Evolutionary conservation across 2,113 vertebrate genomes (phyloP).

Genomic region (Ptilonorhynchus violaceus): DNA sequence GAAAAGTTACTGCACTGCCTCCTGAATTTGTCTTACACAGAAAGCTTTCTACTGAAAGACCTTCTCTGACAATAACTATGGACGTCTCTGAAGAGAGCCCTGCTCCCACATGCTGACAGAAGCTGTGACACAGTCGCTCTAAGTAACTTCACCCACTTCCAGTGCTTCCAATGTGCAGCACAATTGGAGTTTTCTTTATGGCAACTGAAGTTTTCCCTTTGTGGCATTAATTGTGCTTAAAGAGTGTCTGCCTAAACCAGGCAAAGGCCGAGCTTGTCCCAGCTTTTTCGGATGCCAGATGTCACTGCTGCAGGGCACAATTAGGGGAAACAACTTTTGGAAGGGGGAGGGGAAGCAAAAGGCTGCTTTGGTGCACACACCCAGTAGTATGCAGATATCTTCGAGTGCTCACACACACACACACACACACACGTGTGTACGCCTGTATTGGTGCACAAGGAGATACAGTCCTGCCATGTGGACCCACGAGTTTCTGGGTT

Average conservation of each 20-base stretch:
- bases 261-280: not conserved
- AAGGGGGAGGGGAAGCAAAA: not conserved
- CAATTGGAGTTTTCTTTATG: not conserved
- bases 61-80: fast-evolving
- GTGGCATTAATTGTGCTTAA: not conserved
- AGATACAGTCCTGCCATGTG: fast-evolving
- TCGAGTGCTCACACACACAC: too few species aligned
- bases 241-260: not conserved
- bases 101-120: not conserved
- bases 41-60: not conserved
- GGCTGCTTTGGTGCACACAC: not conserved
- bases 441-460: not conserved
- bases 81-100: too few species aligned
- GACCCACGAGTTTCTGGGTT: not conserved
- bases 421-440: fast-evolving
- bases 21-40: not conserved
- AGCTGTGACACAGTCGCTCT: not conserved
- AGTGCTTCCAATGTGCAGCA: not conserved
- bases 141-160: not conserved
- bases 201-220: not conserved
- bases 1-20: not conserved
- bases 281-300: slow-evolving; percentile 11
- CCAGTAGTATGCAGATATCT: not conserved
- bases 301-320: not conserved
- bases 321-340: not conserved